Evolutionary conservation across 1,140 invertebrate genomes (phyloP).

Genomic region (Acromyrmex echinatior): DNA sequence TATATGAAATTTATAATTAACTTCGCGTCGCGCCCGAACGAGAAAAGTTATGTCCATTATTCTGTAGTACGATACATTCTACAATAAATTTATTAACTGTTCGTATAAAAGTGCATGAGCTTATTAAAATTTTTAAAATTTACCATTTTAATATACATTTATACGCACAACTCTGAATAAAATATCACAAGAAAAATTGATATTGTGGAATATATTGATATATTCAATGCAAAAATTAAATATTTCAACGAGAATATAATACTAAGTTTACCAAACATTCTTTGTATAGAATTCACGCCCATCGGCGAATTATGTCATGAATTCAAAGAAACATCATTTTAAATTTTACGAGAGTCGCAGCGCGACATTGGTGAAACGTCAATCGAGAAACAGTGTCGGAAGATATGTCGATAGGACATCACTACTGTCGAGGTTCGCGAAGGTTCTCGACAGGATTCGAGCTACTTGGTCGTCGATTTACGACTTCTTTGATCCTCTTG

Average conservation of each 20-base stretch:
- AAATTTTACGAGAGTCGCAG: not conserved
- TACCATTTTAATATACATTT: not conserved
- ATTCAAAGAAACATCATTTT: not conserved
- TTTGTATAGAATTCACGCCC: not conserved
- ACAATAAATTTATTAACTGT: constrained; percentile 47
- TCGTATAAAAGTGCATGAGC: not conserved
- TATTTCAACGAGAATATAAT: not conserved
- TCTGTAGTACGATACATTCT: not conserved
- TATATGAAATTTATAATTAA: constrained; percentile 60
- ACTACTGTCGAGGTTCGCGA: constrained; percentile 16
- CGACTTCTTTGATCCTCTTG: constrained; percentile 46
- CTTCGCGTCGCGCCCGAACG: constrained; percentile 6
- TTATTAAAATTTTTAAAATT: not conserved
- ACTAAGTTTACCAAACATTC: not conserved
- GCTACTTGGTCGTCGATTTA: constrained; percentile 50
- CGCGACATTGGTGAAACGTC: not conserved
- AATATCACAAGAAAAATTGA: not conserved
- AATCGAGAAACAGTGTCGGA: constrained; percentile 22
- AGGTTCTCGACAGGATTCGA: constrained; percentile 39
- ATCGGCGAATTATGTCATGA: constrained; percentile 1
- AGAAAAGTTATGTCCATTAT: constrained; percentile 43
- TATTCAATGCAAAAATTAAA: not conserved
- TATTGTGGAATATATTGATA: not conserved
- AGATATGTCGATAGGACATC: constrained; percentile 45
- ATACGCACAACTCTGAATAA: not conserved